phyloP scores from a whole-genome alignment of 2,888 invertebrate genomes.

The Epinotia demarniana region DNA sequence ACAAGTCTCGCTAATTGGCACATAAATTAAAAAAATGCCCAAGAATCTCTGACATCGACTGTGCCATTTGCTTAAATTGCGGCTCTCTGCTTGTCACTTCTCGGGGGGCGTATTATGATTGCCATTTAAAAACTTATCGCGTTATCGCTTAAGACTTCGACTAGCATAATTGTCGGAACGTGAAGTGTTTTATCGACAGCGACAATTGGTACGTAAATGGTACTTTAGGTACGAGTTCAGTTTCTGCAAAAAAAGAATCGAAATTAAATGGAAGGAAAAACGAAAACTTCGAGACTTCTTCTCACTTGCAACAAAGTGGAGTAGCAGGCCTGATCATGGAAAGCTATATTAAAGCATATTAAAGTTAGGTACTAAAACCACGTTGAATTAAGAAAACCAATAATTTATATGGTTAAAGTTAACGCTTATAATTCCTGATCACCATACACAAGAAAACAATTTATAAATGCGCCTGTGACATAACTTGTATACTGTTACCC shows the following conservation, averaged over 20 bases:
- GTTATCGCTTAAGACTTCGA: not conserved
- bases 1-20: too few species aligned
- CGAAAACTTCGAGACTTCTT: too few species aligned
- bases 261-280: too few species aligned
- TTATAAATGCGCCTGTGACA: conserved; percentile 5
- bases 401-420: not conserved
- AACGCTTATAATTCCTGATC: not conserved
- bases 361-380: not conserved
- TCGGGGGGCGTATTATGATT: not conserved
- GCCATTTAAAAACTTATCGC: not conserved
- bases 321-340: not conserved
- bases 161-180: not conserved
- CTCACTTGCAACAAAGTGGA: not conserved
- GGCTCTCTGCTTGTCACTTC: not conserved
- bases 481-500: conserved; percentile 31
- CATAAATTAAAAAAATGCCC: too few species aligned
- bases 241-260: too few species aligned
- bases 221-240: not conserved
- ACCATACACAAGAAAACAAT: not conserved
- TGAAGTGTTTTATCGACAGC: not conserved
- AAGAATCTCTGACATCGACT: too few species aligned
- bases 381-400: not conserved
- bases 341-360: too few species aligned
- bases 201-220: not conserved
- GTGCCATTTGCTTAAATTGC: not conserved